These are phyloP conservation scores for Ceryle rudis DNA, from an alignment of 2,797 vertebrate genomes.

Conservation along the genomic window DNA sequence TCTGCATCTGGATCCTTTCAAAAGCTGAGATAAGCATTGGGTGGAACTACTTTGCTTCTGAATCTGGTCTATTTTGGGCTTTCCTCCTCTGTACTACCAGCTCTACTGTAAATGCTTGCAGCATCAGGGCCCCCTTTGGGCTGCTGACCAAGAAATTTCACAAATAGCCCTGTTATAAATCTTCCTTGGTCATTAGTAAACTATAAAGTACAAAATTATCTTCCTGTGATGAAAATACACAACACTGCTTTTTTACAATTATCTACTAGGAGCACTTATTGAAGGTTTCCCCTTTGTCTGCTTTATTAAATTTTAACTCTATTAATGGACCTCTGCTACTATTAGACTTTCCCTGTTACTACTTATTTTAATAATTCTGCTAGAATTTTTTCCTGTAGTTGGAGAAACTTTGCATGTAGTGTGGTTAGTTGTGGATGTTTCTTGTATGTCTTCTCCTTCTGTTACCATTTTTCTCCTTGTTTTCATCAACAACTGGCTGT, in stretches of 20 bases:
- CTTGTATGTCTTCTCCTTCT: background rate
- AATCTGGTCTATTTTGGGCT: background rate
- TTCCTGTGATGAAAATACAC: conserved; percentile 1
- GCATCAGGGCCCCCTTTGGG: background rate
- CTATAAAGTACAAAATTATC: conserved; percentile 26
- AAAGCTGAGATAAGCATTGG: background rate
- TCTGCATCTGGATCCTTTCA: background rate
- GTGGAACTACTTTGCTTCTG: background rate
- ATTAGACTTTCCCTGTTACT: background rate
- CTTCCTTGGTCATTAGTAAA: conserved; percentile 7
- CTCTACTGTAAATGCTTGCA: background rate
- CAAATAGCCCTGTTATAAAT: background rate
- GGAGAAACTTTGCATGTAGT: background rate
- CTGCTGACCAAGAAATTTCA: background rate
- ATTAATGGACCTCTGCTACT: background rate
- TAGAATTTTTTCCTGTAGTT: background rate
- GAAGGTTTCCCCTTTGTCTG: conserved; percentile 28
- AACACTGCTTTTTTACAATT: conserved; percentile 28
- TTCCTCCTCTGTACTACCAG: background rate
- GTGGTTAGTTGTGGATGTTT: background rate
- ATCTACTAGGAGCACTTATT: conserved; percentile 31
- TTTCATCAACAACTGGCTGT: background rate
- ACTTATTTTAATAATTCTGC: background rate
- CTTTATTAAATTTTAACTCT: conserved; percentile 62
- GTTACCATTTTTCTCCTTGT: background rate